Conservation (phyloP, 2,888 invertebrate species). For the Cryptus armator region DNA sequence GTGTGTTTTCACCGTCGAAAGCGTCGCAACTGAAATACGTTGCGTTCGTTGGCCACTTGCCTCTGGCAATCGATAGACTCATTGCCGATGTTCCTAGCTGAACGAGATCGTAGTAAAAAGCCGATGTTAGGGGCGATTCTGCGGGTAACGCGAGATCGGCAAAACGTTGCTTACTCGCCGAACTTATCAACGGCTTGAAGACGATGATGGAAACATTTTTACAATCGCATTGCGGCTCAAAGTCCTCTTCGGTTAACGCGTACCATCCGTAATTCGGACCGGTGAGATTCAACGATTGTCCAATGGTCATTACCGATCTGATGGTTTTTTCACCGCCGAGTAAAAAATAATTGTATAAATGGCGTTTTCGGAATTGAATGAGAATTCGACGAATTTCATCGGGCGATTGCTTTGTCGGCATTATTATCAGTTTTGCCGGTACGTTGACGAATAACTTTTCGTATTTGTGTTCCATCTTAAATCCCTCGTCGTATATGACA, state of each 20-base stretch:
- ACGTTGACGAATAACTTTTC: constrained; percentile 96
- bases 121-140: constrained; percentile 82
- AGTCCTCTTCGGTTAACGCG: constrained; percentile 91
- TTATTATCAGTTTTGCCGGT: constrained; percentile 95
- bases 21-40: constrained; percentile 92
- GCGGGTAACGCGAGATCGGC: constrained; percentile 73
- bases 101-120: constrained; percentile 94
- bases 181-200: constrained; percentile 90
- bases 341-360: constrained; percentile 96
- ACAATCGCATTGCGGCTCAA: constrained; percentile 90
- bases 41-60: constrained; percentile 91
- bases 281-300: constrained; percentile 91
- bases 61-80: constrained; percentile 84
- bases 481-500: constrained; percentile 95
- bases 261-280: constrained; percentile 96
- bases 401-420: constrained; percentile 87
- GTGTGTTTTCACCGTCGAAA: constrained; percentile 91
- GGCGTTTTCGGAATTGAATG: constrained; percentile 91
- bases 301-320: constrained; percentile 89
- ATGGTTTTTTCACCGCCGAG: constrained; percentile 91
- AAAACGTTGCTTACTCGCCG: constrained; percentile 87
- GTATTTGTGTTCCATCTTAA: constrained; percentile 97
- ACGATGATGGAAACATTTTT: constrained; percentile 92
- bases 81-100: constrained; percentile 79
- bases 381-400: constrained; percentile 88